Percentiles rank a stretch among this genome's conserved stretches.
phyloP scores from a whole-genome alignment of 1,140 invertebrate genomes.

The Brachionus manjavacas region DNA sequence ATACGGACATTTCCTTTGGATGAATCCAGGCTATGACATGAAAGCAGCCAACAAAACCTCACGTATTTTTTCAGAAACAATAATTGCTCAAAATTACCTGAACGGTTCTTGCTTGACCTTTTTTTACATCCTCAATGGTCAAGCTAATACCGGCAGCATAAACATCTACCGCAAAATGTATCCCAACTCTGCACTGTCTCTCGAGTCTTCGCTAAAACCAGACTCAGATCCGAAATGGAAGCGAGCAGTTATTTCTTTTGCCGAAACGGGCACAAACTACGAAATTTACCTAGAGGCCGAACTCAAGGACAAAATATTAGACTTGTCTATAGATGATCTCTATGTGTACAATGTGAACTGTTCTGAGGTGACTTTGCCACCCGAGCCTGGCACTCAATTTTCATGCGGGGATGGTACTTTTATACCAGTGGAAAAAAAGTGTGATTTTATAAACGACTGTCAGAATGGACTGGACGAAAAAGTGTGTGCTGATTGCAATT shows the following conservation, averaged over 20 bases:
- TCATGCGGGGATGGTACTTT: slow-evolving; percentile 45
- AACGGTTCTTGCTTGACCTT: not conserved
- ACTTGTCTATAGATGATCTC: slow-evolving; percentile 46
- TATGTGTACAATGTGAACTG: slow-evolving; percentile 43
- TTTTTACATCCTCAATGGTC: not conserved
- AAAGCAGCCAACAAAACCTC: not conserved
- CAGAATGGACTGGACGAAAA: slow-evolving; percentile 45
- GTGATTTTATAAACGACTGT: slow-evolving; percentile 47
- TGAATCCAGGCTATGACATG: not conserved
- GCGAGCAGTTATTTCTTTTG: not conserved
- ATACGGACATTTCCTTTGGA: slow-evolving; percentile 42
- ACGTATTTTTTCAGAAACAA: slow-evolving; percentile 1
- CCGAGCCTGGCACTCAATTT: slow-evolving; percentile 42
- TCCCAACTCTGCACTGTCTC: not conserved
- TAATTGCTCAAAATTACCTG: slow-evolving; percentile 8
- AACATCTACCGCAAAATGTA: slow-evolving; percentile 6
- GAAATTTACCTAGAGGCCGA: slow-evolving; percentile 34
- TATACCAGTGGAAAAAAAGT: slow-evolving; percentile 43
- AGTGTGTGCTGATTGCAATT: slow-evolving; percentile 45
- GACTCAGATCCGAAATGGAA: not conserved
- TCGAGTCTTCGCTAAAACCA: not conserved
- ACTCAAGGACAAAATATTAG: slow-evolving; percentile 16
- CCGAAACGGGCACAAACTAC: not conserved
- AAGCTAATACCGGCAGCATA: not conserved
- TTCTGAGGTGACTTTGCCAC: not conserved